These are phyloP conservation scores for Zingel zingel DNA, from an alignment of 2,113 vertebrate species.

Conservation along the genomic window DNA sequence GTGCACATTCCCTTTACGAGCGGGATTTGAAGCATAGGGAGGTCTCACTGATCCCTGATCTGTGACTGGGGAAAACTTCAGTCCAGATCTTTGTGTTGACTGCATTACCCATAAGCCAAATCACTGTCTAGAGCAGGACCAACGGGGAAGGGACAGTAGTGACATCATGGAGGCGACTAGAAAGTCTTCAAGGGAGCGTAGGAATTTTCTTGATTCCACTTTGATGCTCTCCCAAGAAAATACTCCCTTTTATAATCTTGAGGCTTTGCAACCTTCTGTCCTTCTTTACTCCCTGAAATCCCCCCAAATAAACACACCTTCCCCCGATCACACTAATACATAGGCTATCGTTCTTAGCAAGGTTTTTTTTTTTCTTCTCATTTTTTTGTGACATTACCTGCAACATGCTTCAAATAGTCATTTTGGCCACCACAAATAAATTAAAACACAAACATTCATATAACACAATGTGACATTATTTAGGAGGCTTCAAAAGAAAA, in stretches of 20 bases:
- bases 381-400: constrained; percentile 82
- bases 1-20: constrained; percentile 51
- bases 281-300: constrained; percentile 51
- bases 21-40: constrained; percentile 71
- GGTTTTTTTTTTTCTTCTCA: constrained; percentile 52
- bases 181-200: constrained; percentile 50
- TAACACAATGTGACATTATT: constrained; percentile 79
- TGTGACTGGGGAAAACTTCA: constrained; percentile 50
- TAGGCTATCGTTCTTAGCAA: constrained; percentile 71
- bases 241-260: constrained; percentile 54
- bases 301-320: constrained; percentile 54
- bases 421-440: constrained; percentile 87
- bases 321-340: constrained; percentile 77
- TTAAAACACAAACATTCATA: constrained; percentile 87
- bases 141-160: constrained; percentile 65
- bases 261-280: constrained; percentile 57
- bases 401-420: constrained; percentile 85
- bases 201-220: constrained; percentile 50
- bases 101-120: constrained; percentile 58
- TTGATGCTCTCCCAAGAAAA: constrained; percentile 42
- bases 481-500: constrained; percentile 77
- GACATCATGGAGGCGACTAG: constrained; percentile 65
- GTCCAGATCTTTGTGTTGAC: constrained; percentile 62
- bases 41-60: constrained; percentile 56
- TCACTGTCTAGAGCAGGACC: constrained; percentile 56